phyloP scores from a whole-genome alignment of 2,113 vertebrate species.

The Nycticorax nycticorax region DNA sequence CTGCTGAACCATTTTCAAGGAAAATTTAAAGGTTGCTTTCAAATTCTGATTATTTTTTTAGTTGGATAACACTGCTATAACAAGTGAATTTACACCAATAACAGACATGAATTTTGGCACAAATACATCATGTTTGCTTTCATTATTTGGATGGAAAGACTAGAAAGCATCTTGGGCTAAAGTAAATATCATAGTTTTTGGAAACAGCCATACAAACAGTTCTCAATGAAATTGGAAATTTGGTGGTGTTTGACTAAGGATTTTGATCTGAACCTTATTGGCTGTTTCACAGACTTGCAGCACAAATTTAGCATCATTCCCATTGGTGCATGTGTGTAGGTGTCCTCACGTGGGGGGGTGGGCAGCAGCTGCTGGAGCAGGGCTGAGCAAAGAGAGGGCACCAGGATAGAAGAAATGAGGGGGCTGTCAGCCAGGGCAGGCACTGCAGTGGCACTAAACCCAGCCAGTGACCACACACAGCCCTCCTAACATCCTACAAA shows the following conservation, averaged over 20 bases:
- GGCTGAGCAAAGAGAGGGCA: not conserved
- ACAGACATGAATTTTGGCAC: not conserved
- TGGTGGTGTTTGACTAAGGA: not conserved
- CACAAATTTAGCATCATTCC: not conserved
- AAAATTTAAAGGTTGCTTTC: not conserved
- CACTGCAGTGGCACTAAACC: not conserved
- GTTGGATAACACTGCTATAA: not conserved
- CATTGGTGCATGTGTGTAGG: fast-evolving
- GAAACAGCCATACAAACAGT: not conserved
- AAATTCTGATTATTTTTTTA: not conserved
- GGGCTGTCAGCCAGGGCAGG: not conserved
- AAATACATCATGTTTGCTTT: not conserved
- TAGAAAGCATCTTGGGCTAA: not conserved
- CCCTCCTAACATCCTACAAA: not conserved
- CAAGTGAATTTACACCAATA: not conserved
- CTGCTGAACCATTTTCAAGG: not conserved
- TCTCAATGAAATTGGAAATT: not conserved
- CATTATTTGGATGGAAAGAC: not conserved
- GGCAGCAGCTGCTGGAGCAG: not conserved
- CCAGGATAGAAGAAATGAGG: not conserved
- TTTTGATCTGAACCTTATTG: not conserved
- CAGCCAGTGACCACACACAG: not conserved
- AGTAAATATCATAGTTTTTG: not conserved
- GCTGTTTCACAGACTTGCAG: not conserved
- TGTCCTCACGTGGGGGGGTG: fast-evolving